Base-by-base conservation (phyloP, 1,140 invertebrate species). In the Chelonus insularis region DNA sequence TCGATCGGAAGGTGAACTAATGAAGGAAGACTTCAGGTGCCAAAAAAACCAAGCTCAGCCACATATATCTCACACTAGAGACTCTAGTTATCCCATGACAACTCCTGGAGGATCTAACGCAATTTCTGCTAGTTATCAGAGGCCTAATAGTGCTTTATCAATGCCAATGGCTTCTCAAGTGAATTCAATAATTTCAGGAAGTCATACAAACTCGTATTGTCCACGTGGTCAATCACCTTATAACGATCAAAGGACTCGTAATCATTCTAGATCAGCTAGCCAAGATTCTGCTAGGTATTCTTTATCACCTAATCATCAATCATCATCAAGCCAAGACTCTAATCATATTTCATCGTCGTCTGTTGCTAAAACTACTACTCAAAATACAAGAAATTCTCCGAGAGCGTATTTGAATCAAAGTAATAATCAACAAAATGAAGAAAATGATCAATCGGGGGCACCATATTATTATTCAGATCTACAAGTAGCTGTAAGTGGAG, bases 381-480 rank as follows among this genome's bases (percentile, higher is more conserved):
- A 45, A 50, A 25, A 45, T 9, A 34, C 25, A 1, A 11, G 41
- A 23, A 58, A 11, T 47, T 54, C 56, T 4, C 39, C 60, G 9
- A 43, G 54, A 23, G 18, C 20, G n/a, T 39, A 34, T 18, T 43
- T 14, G 34, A 21, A 16, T 50, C 18, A 36, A 12, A 23, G 16
- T 5, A 20, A 32, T n/a, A 58, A 3, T 58, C 18, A 25, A 43
- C 25, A 45, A 20, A 29, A 2, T 6, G 43, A 66, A 21, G 66
- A 69, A 12, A 59, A 62, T 12, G 71, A 80, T 18, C 71, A 74
- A 29, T 64, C 72, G 1, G 78, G 79, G 11, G 91, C 91, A 11
- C 92, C 92, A 0, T 93, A 94, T 72, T 94, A 95, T 71, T 94
- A 94, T 77, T 93, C 92, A 0, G 92, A 95, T 76, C 78, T 93